Conservation (phyloP, 2,113 vertebrate species). For the Oostethus manadensis region DNA sequence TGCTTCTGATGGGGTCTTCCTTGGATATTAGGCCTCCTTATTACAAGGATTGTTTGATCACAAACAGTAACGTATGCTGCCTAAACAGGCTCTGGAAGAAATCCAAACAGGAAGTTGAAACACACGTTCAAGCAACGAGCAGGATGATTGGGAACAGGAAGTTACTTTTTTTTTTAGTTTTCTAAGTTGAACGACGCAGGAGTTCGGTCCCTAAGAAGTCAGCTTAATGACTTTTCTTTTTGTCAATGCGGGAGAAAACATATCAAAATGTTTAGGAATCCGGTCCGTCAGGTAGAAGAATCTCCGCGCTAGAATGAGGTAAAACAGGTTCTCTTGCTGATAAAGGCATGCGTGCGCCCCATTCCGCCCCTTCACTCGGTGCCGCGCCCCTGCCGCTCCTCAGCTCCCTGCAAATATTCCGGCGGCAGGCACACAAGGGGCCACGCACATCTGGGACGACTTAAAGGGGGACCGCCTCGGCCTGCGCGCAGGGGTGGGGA, state of each 20-base stretch:
- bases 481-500: slow-evolving; percentile 17
- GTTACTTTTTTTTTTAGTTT: not conserved
- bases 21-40: too few species aligned
- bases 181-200: not conserved
- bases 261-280: not conserved
- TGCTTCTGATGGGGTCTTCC: too few species aligned
- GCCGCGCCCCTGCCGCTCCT: not conserved
- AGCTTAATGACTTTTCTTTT: too few species aligned
- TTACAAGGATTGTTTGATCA: not conserved
- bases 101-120: not conserved
- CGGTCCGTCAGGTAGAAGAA: not conserved
- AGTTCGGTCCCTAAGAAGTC: too few species aligned
- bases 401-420: slow-evolving; percentile 24
- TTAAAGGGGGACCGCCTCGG: slow-evolving; percentile 53
- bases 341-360: slow-evolving; percentile 2
- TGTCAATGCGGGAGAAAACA: not conserved
- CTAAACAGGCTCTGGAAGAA: not conserved
- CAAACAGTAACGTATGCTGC: not conserved
- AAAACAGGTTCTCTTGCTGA: slow-evolving; percentile 2
- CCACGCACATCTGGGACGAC: slow-evolving; percentile 71
- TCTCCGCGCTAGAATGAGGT: not conserved
- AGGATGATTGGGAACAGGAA: too few species aligned
- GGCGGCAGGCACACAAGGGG: slow-evolving; percentile 34
- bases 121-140: not conserved
- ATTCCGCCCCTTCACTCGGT: not conserved